These are phyloP conservation scores for Lasioglossum leucozonium DNA, from an alignment of 2,888 invertebrate species.

Conservation along the genomic window DNA sequence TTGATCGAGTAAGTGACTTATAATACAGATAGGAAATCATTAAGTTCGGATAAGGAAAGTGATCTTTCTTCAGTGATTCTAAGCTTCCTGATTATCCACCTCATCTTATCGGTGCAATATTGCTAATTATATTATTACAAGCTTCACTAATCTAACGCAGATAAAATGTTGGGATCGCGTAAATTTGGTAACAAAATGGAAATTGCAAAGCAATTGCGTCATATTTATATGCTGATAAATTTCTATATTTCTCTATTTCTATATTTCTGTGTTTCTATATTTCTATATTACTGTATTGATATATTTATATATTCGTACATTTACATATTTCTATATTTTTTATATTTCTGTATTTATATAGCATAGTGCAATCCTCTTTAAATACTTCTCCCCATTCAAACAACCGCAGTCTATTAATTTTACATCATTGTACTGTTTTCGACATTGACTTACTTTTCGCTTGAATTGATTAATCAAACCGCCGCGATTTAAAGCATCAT, in stretches of 20 bases:
- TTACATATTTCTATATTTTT: too few relatives aligned
- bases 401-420: background rate
- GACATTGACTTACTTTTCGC: background rate
- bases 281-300: too few relatives aligned
- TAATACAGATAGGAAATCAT: constrained; percentile 5
- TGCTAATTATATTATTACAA: background rate
- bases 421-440: background rate
- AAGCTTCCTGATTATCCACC: background rate
- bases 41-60: background rate
- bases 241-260: background rate
- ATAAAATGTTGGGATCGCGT: background rate
- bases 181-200: background rate
- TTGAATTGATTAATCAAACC: background rate
- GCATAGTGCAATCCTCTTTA: background rate
- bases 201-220: background rate
- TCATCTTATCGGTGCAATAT: background rate
- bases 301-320: too few relatives aligned
- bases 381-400: background rate
- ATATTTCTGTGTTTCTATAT: too few relatives aligned
- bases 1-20: constrained; percentile 10
- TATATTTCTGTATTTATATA: background rate
- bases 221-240: background rate
- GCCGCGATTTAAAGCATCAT: background rate
- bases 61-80: background rate
- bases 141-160: background rate